These are phyloP conservation scores for Astyanax mexicanus DNA, from an alignment of 2,797 vertebrate species.

Conservation along the genomic window DNA sequence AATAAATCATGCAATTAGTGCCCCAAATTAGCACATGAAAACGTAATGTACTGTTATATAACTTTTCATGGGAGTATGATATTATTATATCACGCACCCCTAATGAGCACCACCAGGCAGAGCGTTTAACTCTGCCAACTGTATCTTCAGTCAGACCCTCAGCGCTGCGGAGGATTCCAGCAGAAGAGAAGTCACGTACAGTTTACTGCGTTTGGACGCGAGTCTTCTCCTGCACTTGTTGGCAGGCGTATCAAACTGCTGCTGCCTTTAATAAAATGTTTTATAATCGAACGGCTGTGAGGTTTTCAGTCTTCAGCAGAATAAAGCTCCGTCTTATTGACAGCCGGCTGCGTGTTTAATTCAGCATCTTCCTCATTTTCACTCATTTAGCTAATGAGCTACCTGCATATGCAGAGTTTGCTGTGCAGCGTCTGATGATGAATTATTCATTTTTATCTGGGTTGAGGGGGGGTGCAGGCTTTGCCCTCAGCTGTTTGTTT, in stretches of 20 bases:
- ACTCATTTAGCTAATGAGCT: constrained; percentile 59
- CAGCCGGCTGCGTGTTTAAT: constrained; percentile 54
- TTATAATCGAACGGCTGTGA: neutral
- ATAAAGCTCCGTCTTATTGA: constrained; percentile 50
- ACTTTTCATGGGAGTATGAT: neutral
- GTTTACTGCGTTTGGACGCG: neutral
- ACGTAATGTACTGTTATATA: neutral
- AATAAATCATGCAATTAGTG: too few relatives aligned
- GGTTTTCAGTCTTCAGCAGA: constrained; percentile 10
- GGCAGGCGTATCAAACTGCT: neutral
- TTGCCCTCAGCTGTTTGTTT: constrained; percentile 19
- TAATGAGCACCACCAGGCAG: neutral
- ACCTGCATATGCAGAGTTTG: constrained; percentile 51
- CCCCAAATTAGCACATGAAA: neutral
- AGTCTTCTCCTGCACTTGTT: neutral
- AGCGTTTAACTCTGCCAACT: neutral
- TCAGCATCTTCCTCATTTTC: constrained; percentile 52
- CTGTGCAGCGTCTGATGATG: constrained; percentile 33
- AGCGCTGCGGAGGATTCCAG: neutral
- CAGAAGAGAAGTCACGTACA: neutral
- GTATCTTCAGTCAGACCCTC: neutral
- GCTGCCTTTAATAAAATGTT: neutral
- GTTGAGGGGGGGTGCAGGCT: constrained; percentile 38
- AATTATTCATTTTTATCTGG: constrained; percentile 17
- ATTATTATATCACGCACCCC: neutral